Conservation (phyloP, 2,113 vertebrate genomes). For the Nesogale talazaci region DNA sequence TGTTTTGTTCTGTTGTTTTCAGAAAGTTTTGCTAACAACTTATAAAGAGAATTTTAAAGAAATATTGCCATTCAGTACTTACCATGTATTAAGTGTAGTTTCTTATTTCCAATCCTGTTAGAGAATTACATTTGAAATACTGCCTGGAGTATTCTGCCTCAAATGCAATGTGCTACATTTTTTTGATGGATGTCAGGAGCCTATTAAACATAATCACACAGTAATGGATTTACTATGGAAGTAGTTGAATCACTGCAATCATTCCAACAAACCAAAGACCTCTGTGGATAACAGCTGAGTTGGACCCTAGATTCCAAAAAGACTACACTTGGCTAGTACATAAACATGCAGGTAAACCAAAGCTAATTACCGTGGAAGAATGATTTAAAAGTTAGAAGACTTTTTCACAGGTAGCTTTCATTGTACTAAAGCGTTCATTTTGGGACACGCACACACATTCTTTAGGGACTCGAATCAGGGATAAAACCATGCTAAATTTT, state of each 20-base stretch:
- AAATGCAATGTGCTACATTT: conserved; percentile 14
- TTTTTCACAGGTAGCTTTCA: neutral
- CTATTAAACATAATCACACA: conserved; percentile 60
- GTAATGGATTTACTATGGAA: conserved; percentile 47
- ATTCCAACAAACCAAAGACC: conserved; percentile 40
- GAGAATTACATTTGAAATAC: conserved; percentile 73
- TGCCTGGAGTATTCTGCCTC: conserved; percentile 60
- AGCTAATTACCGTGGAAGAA: neutral
- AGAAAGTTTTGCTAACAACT: conserved; percentile 54
- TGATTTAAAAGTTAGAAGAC: neutral
- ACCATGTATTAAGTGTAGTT: conserved; percentile 68
- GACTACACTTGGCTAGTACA: neutral
- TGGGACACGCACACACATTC: neutral
- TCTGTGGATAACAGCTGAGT: neutral
- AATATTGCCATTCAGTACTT: conserved; percentile 62
- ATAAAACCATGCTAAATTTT: conserved; percentile 42
- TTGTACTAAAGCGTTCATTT: neutral
- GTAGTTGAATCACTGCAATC: neutral
- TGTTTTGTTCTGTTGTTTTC: neutral
- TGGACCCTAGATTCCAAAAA: too few species aligned
- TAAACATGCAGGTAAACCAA: neutral
- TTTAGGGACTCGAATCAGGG: neutral
- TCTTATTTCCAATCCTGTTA: conserved; percentile 63
- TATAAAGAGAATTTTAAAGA: conserved; percentile 54
- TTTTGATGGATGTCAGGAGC: conserved; percentile 53